phyloP scores from a whole-genome alignment of 1,140 invertebrate species.

The Dendroctonus valens region DNA sequence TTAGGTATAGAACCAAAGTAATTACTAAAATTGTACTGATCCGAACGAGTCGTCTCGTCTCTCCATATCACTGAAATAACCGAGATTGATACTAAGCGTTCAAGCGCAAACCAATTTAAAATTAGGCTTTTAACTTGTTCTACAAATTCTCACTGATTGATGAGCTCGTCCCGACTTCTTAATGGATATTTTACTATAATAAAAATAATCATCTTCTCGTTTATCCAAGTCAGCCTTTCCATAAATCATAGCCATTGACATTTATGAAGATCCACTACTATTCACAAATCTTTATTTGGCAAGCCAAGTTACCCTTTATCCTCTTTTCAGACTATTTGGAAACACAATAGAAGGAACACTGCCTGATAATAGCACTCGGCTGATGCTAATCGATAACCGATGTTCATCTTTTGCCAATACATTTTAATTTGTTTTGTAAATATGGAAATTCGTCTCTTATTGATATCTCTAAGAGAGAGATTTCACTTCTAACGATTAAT shows the following conservation, averaged over 20 bases:
- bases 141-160: constrained; percentile 32
- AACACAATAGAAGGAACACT: constrained; percentile 31
- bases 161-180: constrained; percentile 37
- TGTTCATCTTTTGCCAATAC: not conserved
- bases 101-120: constrained; percentile 17
- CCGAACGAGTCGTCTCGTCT: too few species aligned
- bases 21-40: too few species aligned
- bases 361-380: constrained; percentile 19
- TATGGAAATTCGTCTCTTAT: not conserved
- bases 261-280: constrained; percentile 44
- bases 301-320: constrained; percentile 30
- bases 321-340: constrained; percentile 26
- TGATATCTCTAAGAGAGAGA: too few species aligned
- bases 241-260: constrained; percentile 44
- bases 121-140: constrained; percentile 30
- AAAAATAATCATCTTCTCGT: constrained; percentile 45
- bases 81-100: constrained; percentile 1
- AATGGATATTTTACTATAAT: constrained; percentile 45
- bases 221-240: constrained; percentile 40
- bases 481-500: not conserved
- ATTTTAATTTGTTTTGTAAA: not conserved
- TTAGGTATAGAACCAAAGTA: too few species aligned
- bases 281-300: constrained; percentile 42
- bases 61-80: too few species aligned
- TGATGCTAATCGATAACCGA: constrained; percentile 1